Evolutionary conservation across 2,113 vertebrate genomes (phyloP).

Genomic region (Lethenteron reissneri): DNA sequence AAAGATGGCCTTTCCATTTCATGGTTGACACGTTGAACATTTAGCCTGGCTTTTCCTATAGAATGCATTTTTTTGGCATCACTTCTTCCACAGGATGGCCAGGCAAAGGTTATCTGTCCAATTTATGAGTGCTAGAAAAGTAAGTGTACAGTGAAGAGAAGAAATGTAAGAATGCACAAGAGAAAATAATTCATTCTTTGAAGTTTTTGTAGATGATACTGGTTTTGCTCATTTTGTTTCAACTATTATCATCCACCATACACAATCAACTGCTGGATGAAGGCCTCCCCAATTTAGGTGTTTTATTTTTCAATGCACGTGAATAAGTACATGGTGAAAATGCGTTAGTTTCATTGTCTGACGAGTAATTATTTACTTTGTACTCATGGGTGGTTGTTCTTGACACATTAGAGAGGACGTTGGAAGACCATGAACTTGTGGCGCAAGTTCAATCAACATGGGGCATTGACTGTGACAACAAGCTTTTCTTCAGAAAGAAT

Average conservation of each 20-base stretch:
- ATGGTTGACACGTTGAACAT: too few relatives aligned
- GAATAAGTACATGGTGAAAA: not conserved
- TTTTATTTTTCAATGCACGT: not conserved
- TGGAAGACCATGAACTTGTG: constrained; percentile 84
- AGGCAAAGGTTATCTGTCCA: too few relatives aligned
- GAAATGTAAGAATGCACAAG: too few relatives aligned
- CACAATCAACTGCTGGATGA: not conserved
- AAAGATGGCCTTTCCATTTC: too few relatives aligned
- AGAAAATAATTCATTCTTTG: too few relatives aligned
- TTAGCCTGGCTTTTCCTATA: too few relatives aligned
- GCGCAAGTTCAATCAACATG: constrained; percentile 63
- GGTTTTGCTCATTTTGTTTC: not conserved
- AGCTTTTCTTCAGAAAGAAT: constrained; percentile 84
- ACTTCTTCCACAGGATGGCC: too few relatives aligned
- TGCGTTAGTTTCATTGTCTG: not conserved
- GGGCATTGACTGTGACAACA: constrained; percentile 56
- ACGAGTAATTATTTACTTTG: not conserved
- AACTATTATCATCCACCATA: not conserved
- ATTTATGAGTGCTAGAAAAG: too few relatives aligned
- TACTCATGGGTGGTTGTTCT: not conserved
- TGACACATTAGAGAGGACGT: constrained; percentile 44
- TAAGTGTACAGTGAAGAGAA: too few relatives aligned
- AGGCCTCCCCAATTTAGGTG: not conserved
- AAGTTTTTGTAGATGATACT: too few relatives aligned
- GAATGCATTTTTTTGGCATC: too few relatives aligned